These are phyloP conservation scores for Hydrolagus colliei DNA, from an alignment of 2,797 vertebrate species.

Conservation along the genomic window DNA sequence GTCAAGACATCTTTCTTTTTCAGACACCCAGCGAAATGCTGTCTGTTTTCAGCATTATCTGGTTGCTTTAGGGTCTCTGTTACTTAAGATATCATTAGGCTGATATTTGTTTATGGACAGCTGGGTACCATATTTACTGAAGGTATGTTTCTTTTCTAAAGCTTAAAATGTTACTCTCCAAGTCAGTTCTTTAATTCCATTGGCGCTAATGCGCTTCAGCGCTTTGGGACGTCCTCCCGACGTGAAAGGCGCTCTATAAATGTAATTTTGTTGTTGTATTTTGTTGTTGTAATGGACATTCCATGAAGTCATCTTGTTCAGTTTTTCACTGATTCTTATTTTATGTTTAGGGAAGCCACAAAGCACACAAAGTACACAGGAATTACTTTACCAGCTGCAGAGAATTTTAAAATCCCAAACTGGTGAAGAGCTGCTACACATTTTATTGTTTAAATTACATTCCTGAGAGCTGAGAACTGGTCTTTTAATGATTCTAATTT, in stretches of 20 bases:
- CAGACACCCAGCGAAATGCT: too few species aligned
- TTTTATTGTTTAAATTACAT: not conserved
- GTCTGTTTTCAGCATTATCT: too few species aligned
- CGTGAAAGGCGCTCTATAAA: too few species aligned
- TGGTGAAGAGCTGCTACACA: not conserved
- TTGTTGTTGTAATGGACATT: not conserved
- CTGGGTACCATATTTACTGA: not conserved
- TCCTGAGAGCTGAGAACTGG: not conserved
- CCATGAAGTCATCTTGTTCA: not conserved
- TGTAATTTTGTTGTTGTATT: too few species aligned
- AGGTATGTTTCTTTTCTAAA: not conserved
- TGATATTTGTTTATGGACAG: not conserved
- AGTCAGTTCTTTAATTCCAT: not conserved
- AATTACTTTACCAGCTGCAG: not conserved
- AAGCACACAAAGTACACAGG: not conserved
- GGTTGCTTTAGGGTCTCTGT: not conserved
- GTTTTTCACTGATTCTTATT: not conserved
- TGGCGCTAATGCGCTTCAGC: not conserved
- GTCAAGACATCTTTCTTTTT: too few species aligned
- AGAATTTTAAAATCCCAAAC: not conserved
- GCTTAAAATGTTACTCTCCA: not conserved
- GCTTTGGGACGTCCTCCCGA: not conserved
- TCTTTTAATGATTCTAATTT: not conserved
- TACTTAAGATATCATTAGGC: not conserved
- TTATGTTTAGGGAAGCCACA: not conserved